Percentiles rank a stretch among this genome's conserved stretches.
Evolutionary conservation across 2,113 vertebrate species (phyloP).

Genomic region (Alligator sinensis): DNA sequence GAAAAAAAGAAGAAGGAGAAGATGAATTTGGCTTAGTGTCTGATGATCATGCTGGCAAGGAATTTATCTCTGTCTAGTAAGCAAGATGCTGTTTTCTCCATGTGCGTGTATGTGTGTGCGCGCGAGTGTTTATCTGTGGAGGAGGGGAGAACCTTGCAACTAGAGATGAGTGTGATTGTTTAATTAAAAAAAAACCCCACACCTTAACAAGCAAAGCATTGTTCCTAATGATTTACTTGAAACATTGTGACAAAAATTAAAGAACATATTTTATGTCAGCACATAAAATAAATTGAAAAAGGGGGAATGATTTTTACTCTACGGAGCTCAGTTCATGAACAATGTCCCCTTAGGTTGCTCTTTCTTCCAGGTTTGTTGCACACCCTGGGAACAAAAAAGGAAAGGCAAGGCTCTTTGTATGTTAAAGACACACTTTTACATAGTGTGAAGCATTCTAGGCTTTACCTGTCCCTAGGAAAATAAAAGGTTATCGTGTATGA

Average conservation of each 20-base stretch:
- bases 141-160: not conserved
- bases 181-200: constrained; percentile 53
- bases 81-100: constrained; percentile 7
- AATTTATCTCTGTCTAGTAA: constrained; percentile 78
- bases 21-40: constrained; percentile 72
- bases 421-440: not conserved
- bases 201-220: constrained; percentile 47
- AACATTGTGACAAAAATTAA: constrained; percentile 57
- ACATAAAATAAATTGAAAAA: constrained; percentile 5
- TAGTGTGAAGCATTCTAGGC: not conserved
- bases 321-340: constrained; percentile 34
- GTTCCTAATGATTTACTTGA: constrained; percentile 66
- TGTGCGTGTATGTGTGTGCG: not conserved
- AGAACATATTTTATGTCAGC: constrained; percentile 18
- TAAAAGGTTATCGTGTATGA: not conserved
- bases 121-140: not conserved
- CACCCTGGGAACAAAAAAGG: not conserved
- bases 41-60: constrained; percentile 67
- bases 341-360: not conserved
- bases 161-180: not conserved
- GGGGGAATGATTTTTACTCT: constrained; percentile 41
- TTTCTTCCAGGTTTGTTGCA: not conserved
- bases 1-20: constrained; percentile 40
- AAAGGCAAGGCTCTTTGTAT: not conserved
- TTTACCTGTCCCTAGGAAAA: not conserved